A percentile compares a stretch with the other conserved stretches of the same genome.
Conservation (phyloP, 1,140 invertebrate species). For the Trinorchestia longiramus region DNA sequence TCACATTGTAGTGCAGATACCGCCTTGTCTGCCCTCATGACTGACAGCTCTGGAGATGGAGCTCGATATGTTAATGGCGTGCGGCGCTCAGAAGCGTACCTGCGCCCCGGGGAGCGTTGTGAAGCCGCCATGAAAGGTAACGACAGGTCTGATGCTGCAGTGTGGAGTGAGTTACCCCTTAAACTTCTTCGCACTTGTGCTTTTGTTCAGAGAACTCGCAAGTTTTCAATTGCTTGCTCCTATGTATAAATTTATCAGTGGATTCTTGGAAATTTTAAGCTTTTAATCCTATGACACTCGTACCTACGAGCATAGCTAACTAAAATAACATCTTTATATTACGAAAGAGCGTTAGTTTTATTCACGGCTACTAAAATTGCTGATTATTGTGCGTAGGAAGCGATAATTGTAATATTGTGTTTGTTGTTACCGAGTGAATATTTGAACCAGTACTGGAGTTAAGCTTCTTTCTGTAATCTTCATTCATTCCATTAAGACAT, state of each 20-base stretch:
- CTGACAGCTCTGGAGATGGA: constrained; percentile 31
- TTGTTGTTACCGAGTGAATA: neutral
- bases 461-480: no score
- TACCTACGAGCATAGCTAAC: neutral
- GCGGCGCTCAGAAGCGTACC: neutral
- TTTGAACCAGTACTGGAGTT: neutral
- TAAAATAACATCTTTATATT: neutral
- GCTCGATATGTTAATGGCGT: constrained; percentile 49
- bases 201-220: neutral
- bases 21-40: neutral
- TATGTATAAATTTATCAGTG: neutral
- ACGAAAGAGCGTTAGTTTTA: neutral
- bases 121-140: neutral
- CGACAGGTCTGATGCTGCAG: neutral
- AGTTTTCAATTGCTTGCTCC: neutral
- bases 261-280: neutral
- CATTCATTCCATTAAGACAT: no score
- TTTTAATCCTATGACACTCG: neutral
- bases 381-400: neutral
- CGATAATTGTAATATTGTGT: neutral
- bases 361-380: neutral
- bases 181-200: neutral
- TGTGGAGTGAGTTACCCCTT: neutral
- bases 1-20: neutral
- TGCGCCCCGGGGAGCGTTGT: neutral